Percentiles rank a stretch among this genome's conserved stretches.
Conservation (phyloP, 2,113 vertebrate species). For the Tympanuchus pallidicinctus region DNA sequence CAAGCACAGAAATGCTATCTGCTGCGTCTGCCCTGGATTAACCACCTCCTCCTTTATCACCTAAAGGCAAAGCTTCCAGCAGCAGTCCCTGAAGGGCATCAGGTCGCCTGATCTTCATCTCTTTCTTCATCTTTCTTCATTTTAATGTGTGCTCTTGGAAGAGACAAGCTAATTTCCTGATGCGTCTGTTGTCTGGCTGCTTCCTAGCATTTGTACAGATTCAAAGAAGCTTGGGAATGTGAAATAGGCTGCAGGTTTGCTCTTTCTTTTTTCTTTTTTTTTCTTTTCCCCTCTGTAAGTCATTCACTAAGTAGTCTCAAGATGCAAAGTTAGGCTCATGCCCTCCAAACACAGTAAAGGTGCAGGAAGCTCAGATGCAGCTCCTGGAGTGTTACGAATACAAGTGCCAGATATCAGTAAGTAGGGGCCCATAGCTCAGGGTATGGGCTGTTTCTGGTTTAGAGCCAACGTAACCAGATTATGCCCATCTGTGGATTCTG, state of each 20-base stretch:
- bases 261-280: neutral
- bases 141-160: slow-evolving; percentile 32
- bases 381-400: neutral
- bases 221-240: neutral
- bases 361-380: neutral
- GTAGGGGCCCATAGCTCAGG: neutral
- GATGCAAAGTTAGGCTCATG: neutral
- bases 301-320: neutral
- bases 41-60: slow-evolving; percentile 43
- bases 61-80: slow-evolving; percentile 33
- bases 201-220: neutral
- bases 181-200: neutral
- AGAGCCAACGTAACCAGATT: neutral
- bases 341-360: neutral
- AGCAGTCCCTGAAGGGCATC: slow-evolving; percentile 4
- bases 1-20: slow-evolving; percentile 54
- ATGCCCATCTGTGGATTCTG: neutral
- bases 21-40: neutral
- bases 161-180: slow-evolving; percentile 41
- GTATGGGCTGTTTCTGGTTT: neutral
- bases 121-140: slow-evolving; percentile 29
- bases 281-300: neutral
- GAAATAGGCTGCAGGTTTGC: neutral
- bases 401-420: neutral
- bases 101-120: neutral